A percentile compares a stretch with the other conserved stretches of the same genome.
Evolutionary conservation across 2,797 vertebrate species (phyloP).

Genomic region (Coregonus ussuriensis): DNA sequence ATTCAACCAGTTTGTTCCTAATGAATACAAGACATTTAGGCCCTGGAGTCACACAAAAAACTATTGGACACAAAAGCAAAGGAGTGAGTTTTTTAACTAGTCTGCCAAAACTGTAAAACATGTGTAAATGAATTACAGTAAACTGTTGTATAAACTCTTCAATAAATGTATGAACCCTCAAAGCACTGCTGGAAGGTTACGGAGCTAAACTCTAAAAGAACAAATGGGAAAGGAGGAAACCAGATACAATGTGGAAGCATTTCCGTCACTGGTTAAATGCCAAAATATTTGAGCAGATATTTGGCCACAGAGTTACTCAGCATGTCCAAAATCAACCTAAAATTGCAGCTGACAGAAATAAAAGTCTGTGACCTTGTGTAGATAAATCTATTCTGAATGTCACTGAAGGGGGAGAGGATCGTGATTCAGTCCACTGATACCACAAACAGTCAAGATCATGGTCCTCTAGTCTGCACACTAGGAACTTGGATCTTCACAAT

Average conservation of each 20-base stretch:
- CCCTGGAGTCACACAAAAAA: conserved; percentile 44
- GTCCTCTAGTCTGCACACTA: neutral
- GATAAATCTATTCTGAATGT: conserved; percentile 51
- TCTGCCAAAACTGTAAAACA: neutral
- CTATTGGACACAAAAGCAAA: conserved; percentile 33
- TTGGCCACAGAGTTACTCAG: conserved; percentile 39
- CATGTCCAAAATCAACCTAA: conserved; percentile 61
- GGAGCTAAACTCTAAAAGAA: too few species aligned
- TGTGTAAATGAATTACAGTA: conserved; percentile 24
- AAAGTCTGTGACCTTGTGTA: conserved; percentile 23
- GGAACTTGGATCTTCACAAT: neutral
- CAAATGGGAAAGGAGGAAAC: conserved; percentile 47
- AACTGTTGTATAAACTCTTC: conserved; percentile 10
- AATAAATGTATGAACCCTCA: conserved; percentile 27
- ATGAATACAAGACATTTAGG: conserved; percentile 31
- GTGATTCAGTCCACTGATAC: conserved; percentile 46
- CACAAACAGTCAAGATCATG: conserved; percentile 37
- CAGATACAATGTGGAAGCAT: conserved; percentile 35
- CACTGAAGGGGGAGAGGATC: neutral
- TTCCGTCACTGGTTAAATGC: conserved; percentile 50
- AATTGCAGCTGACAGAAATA: conserved; percentile 47
- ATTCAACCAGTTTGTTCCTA: too few species aligned
- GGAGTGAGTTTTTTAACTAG: conserved; percentile 25
- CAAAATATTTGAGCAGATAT: conserved; percentile 60
- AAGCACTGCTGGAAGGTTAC: conserved; percentile 3